Evolutionary conservation across 2,797 vertebrate genomes (phyloP).

Genomic region (Acanthornis magna): DNA sequence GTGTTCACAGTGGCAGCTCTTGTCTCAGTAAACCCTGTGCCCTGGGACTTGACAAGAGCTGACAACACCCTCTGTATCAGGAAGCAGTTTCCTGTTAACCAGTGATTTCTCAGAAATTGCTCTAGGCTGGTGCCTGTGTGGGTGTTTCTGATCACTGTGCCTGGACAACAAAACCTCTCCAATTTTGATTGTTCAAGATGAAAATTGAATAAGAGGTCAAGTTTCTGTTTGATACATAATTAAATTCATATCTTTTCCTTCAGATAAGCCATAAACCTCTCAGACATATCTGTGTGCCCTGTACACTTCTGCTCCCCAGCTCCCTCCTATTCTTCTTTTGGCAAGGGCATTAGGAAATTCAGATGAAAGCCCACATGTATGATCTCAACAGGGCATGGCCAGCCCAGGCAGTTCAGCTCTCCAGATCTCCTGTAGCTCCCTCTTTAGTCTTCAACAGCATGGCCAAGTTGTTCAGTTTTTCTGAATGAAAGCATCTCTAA

Average conservation of each 20-base stretch:
- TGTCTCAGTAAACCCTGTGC: not conserved
- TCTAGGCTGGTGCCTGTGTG: not conserved
- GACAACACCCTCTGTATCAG: not conserved
- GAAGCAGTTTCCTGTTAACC: not conserved
- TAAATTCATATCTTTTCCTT: not conserved
- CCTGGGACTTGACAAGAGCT: not conserved
- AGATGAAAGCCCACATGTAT: not conserved
- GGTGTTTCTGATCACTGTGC: not conserved
- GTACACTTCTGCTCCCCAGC: not conserved
- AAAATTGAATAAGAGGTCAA: not conserved
- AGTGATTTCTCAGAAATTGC: conserved; percentile 4
- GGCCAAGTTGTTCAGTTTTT: not conserved
- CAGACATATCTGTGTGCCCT: not conserved
- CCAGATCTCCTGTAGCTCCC: not conserved
- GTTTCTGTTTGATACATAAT: not conserved
- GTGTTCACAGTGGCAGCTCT: not conserved
- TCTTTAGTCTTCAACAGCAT: not conserved
- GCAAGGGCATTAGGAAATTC: not conserved
- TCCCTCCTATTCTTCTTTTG: not conserved
- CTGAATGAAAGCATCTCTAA: not conserved
- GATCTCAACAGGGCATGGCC: not conserved
- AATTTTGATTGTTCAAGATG: not conserved
- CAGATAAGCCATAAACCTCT: not conserved
- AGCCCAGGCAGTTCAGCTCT: not conserved
- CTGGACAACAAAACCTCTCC: not conserved